Base-by-base conservation (phyloP, 2,113 vertebrate species). In the Trogon surrucura region DNA sequence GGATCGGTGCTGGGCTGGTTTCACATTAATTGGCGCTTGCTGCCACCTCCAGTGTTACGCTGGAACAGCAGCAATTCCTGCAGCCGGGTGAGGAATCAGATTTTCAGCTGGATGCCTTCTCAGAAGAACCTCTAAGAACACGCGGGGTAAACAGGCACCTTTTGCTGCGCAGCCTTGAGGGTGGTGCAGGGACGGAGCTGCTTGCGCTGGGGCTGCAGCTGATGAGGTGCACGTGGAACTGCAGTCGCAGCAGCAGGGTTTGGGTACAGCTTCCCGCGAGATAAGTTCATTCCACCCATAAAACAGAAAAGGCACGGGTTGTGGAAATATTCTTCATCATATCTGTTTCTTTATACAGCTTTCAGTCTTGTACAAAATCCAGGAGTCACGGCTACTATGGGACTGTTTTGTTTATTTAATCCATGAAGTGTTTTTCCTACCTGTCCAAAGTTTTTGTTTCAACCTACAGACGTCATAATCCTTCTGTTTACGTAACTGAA, bases 41-140 rank as follows among this genome's bases (percentile, higher is more conserved):
- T 95, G 96, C 96, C 96, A 93, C 86, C 95, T 93, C 95, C 86
- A 91, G 96, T 9, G 58, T 53, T 87, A 0, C 1, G 57, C 91
- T 93, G 91, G 95, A 95, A 96, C 91, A 79, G 80, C 94, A 93
- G 80, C 94, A 93, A 0, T n/a, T 86, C 6, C 56, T 86, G 91
- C 56, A 66, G 72, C 67, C 2, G 1, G 26, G 66, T 25, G 57
- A n/a, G 51, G 81, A 34, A 38, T 10, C 56, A 48, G 73, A 4
- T 2, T 19, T 93, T 89, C 95, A 95, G 86, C 88, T 44, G 71
- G 41, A 41, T 41, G 9, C 41, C 41, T 41, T 41, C 41, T 41
- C 41, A 58, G 19, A 34, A 64, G 83, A 85, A 64, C 69, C 91
- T 87, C 77, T 36, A 9, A 34, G 85, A 88, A 16, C 26, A 70